Evolutionary conservation across 2,113 vertebrate species (phyloP).

Genomic region (Carassius carassius): DNA sequence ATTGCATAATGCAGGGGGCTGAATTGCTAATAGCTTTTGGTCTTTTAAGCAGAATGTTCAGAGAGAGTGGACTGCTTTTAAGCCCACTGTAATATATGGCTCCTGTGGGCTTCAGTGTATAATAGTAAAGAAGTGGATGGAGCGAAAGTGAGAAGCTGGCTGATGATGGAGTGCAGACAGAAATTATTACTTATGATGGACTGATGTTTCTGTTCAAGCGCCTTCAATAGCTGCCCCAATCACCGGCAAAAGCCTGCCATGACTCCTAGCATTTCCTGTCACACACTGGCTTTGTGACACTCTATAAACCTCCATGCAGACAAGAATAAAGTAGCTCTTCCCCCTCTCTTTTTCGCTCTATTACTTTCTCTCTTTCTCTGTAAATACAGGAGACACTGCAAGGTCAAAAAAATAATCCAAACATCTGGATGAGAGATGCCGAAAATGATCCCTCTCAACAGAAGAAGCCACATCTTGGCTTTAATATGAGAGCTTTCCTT

Average conservation of each 20-base stretch:
- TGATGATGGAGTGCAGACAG: slow-evolving; percentile 4
- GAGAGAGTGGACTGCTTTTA: slow-evolving; percentile 27
- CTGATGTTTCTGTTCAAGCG: background rate
- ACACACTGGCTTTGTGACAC: slow-evolving; percentile 2
- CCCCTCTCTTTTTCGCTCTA: background rate
- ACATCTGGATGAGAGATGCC: slow-evolving; percentile 33
- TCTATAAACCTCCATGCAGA: slow-evolving; percentile 36
- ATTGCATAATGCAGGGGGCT: slow-evolving; percentile 23
- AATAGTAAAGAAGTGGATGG: slow-evolving; percentile 42
- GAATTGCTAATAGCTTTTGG: slow-evolving; percentile 6
- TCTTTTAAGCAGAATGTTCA: slow-evolving; percentile 14
- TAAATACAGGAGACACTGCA: background rate
- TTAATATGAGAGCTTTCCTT: slow-evolving; percentile 39
- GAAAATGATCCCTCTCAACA: slow-evolving; percentile 24
- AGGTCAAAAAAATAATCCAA: slow-evolving; percentile 36
- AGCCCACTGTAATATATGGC: slow-evolving; percentile 16
- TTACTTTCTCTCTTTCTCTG: background rate
- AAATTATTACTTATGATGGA: background rate
- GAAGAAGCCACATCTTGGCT: slow-evolving; percentile 28
- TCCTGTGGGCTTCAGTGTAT: background rate
- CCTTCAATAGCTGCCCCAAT: slow-evolving; percentile 28
- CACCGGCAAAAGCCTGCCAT: slow-evolving; percentile 17
- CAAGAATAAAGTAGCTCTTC: slow-evolving; percentile 19
- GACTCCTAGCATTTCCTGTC: slow-evolving; percentile 14
- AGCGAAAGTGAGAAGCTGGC: background rate